phyloP scores from a whole-genome alignment of 2,113 vertebrate genomes.

The Dipodomys ordii region DNA sequence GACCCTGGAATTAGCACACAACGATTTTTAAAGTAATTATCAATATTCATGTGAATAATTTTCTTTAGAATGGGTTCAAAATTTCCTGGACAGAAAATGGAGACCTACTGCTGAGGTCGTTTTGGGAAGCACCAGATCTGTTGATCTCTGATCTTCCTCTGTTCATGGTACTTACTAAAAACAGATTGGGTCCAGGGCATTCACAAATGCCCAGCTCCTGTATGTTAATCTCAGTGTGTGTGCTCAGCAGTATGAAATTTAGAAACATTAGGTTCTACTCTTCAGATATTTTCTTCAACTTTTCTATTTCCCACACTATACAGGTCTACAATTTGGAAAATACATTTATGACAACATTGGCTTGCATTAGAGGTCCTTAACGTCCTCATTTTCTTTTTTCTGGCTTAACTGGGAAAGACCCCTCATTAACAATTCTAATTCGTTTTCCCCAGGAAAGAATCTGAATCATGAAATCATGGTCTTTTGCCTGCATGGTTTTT shows the following conservation, averaged over 20 bases:
- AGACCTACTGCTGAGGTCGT: background rate
- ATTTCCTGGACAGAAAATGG: background rate
- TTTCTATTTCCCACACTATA: background rate
- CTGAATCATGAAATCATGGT: background rate
- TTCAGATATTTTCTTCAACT: background rate
- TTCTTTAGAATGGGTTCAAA: background rate
- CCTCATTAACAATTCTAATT: background rate
- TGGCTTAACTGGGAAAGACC: background rate
- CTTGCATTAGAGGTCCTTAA: background rate
- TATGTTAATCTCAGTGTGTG: background rate
- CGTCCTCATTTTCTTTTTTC: background rate
- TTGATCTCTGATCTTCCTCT: background rate
- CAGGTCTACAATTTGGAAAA: background rate
- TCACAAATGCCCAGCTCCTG: background rate
- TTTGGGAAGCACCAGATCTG: background rate
- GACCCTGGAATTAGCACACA: background rate
- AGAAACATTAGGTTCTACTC: background rate
- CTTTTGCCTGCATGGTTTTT: background rate
- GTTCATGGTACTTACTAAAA: background rate
- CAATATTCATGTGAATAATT: background rate
- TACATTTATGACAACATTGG: background rate
- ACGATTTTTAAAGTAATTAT: background rate
- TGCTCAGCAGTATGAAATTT: too few relatives aligned
- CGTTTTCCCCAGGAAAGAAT: background rate
- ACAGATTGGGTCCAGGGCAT: background rate